These are phyloP conservation scores for Anolis apletophallus DNA, from an alignment of 2,797 vertebrate genomes.

Conservation along the genomic window DNA sequence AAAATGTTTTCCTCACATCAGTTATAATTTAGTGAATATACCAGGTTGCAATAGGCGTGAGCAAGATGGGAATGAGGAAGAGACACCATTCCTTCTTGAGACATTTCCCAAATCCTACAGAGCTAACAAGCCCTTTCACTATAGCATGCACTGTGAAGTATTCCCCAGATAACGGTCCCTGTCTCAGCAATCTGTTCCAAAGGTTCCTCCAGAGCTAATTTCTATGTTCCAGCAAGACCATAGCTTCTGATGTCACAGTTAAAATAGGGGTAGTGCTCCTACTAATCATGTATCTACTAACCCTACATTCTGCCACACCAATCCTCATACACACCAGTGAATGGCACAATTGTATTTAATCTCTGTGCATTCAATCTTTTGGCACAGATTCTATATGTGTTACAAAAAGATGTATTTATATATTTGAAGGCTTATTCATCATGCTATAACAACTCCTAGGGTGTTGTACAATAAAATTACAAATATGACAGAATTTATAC, in stretches of 20 bases:
- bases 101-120: background rate
- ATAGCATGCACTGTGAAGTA: background rate
- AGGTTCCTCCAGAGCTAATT: background rate
- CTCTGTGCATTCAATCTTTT: background rate
- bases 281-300: background rate
- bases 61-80: background rate
- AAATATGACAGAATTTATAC: background rate
- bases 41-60: background rate
- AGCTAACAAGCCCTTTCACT: background rate
- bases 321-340: background rate
- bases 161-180: background rate
- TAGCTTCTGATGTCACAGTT: background rate
- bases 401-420: too few relatives aligned
- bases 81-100: too few relatives aligned
- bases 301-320: background rate
- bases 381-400: background rate
- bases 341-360: background rate
- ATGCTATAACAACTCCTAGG: too few relatives aligned
- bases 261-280: too few relatives aligned
- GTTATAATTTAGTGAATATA: background rate
- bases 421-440: too few relatives aligned
- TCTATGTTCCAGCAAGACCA: background rate
- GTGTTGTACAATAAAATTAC: too few relatives aligned
- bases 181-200: background rate
- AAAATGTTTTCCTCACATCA: background rate